Evolutionary conservation across 2,113 vertebrate species (phyloP).

Genomic region (Trinectes maculatus): DNA sequence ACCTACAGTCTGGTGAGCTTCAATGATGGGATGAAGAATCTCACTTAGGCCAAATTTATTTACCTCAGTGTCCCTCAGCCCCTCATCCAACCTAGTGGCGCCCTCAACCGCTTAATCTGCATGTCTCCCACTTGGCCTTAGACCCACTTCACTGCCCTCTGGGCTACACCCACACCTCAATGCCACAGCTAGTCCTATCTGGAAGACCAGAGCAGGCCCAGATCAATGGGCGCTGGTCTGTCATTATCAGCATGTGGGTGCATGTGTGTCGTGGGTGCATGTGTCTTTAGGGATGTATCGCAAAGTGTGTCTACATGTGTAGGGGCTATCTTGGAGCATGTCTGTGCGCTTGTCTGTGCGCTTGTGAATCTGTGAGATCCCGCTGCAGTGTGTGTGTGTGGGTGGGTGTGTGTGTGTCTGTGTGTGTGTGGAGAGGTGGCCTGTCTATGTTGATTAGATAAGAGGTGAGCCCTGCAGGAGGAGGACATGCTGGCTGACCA

Average conservation of each 20-base stretch:
- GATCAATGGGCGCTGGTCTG: conserved; percentile 48
- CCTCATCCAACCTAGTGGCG: conserved; percentile 35
- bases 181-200: conserved; percentile 38
- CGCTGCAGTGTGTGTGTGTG: conserved; percentile 41
- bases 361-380: conserved; percentile 48
- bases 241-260: conserved; percentile 49
- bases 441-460: conserved; percentile 81
- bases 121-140: conserved; percentile 54
- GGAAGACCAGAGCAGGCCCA: conserved; percentile 34
- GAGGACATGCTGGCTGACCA: conserved; percentile 70
- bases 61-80: conserved; percentile 13
- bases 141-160: conserved; percentile 26
- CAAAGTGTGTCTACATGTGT: conserved; percentile 61
- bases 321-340: conserved; percentile 57
- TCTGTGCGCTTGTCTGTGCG: conserved; percentile 26
- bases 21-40: conserved; percentile 21
- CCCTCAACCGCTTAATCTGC: conserved; percentile 48
- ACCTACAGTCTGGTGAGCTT: conserved; percentile 45
- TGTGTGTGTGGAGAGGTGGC: conserved; percentile 63
- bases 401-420: conserved; percentile 52
- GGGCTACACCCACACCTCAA: conserved; percentile 28
- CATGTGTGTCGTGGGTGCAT: conserved; percentile 9
- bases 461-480: conserved; percentile 57
- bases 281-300: conserved; percentile 31
- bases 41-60: conserved; percentile 13